phyloP scores from a whole-genome alignment of 2,888 invertebrate genomes.

The Stictocephala bisonia region DNA sequence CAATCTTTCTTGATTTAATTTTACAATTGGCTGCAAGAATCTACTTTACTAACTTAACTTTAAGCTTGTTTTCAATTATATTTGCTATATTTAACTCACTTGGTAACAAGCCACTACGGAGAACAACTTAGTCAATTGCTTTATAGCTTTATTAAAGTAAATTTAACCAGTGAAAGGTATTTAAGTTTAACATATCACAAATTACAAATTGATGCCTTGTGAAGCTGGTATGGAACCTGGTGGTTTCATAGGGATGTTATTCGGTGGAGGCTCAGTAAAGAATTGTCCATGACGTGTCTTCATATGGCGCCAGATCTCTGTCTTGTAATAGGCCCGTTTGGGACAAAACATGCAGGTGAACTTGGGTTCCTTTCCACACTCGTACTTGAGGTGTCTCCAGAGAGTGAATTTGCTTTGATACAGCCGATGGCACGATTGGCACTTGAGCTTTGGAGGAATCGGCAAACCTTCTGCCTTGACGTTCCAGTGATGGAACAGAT shows the following conservation, averaged over 20 bases:
- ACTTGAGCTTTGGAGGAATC: slow-evolving; percentile 28
- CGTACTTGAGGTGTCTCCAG: slow-evolving; percentile 68
- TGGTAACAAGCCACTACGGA: no score
- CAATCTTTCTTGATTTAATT: no score
- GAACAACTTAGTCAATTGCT: no score
- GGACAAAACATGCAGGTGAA: slow-evolving; percentile 65
- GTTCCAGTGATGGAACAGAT: slow-evolving; percentile 15
- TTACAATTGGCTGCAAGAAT: no score
- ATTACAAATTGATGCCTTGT: slow-evolving; percentile 30
- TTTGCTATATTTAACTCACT: no score
- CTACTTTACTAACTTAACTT: no score
- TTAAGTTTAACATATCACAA: no score
- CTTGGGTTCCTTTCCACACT: slow-evolving; percentile 61
- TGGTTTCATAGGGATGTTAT: not conserved
- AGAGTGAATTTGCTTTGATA: slow-evolving; percentile 60
- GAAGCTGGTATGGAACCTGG: not conserved
- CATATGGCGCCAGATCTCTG: slow-evolving; percentile 50
- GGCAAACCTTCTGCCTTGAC: not conserved
- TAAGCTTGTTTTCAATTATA: no score
- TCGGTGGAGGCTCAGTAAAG: slow-evolving; percentile 11
- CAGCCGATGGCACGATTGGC: slow-evolving; percentile 46
- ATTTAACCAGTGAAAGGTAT: no score
- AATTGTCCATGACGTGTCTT: slow-evolving; percentile 46
- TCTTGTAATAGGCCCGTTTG: slow-evolving; percentile 54
- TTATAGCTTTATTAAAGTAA: no score